phyloP scores from a whole-genome alignment of 1,140 invertebrate species.

The Pseudomyrmex dendroicus region DNA sequence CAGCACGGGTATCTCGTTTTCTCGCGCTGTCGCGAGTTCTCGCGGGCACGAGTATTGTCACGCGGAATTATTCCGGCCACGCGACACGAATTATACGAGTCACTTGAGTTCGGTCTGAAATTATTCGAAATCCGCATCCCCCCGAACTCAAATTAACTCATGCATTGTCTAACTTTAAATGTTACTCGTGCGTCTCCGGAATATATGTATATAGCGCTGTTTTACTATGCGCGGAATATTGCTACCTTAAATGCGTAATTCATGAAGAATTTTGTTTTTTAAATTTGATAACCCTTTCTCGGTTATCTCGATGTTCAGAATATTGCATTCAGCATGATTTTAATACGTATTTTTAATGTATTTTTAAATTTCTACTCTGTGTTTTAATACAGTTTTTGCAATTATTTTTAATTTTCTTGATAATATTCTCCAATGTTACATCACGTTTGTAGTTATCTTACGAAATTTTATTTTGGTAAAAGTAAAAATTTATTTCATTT shows the following conservation, averaged over 20 bases:
- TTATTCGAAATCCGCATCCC: conserved; percentile 38
- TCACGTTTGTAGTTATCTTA: too few relatives aligned
- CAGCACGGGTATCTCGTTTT: conserved; percentile 21
- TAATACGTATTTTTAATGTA: neutral
- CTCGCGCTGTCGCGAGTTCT: neutral
- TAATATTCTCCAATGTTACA: too few relatives aligned
- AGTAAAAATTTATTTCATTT: neutral
- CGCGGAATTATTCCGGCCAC: conserved; percentile 47
- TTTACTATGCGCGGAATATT: neutral
- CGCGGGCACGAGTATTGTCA: neutral
- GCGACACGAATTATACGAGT: conserved; percentile 47
- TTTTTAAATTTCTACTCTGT: neutral
- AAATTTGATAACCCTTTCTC: too few relatives aligned
- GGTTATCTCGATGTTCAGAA: too few relatives aligned
- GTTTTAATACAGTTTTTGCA: too few relatives aligned
- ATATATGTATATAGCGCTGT: neutral
- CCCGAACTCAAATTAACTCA: conserved; percentile 34
- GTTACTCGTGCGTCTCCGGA: neutral
- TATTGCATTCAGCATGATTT: too few relatives aligned
- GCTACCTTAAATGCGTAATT: conserved; percentile 2
- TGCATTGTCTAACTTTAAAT: conserved; percentile 28
- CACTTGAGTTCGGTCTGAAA: conserved; percentile 42
- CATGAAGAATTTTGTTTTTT: neutral
- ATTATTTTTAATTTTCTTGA: too few relatives aligned
- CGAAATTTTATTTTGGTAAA: neutral